Evolutionary conservation across 2,113 vertebrate genomes (phyloP).

Genomic region (Arenaria interpres): DNA sequence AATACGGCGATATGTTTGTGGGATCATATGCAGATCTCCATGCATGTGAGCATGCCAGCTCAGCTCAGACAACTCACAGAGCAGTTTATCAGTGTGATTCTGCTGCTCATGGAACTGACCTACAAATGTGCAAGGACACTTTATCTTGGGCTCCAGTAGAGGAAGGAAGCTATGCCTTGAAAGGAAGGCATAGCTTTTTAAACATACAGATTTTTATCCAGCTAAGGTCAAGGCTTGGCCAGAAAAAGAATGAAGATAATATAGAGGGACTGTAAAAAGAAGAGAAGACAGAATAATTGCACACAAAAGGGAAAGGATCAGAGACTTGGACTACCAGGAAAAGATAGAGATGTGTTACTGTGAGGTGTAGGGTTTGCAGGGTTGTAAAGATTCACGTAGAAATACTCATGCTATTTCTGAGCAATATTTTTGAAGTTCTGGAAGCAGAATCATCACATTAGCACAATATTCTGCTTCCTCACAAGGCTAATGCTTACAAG

Average conservation of each 20-base stretch:
- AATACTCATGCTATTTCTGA: background rate
- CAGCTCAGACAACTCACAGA: background rate
- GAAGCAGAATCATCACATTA: background rate
- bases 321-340: background rate
- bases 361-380: background rate
- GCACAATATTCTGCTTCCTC: background rate
- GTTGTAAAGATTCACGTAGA: background rate
- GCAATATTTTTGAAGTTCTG: background rate
- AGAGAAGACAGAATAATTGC: background rate
- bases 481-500: background rate
- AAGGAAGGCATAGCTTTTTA: background rate
- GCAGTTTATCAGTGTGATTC: background rate
- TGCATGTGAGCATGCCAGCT: background rate
- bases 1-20: background rate
- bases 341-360: background rate
- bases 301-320: background rate
- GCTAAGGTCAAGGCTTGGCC: background rate
- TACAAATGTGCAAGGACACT: background rate
- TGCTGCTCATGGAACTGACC: background rate
- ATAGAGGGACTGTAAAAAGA: background rate
- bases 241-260: background rate
- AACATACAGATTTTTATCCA: background rate
- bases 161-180: background rate
- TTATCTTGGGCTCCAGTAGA: background rate
- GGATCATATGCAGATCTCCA: accelerated